Conservation (phyloP, 53 echinoderm and acorn worm genomes). For the Stichopus horrens region DNA sequence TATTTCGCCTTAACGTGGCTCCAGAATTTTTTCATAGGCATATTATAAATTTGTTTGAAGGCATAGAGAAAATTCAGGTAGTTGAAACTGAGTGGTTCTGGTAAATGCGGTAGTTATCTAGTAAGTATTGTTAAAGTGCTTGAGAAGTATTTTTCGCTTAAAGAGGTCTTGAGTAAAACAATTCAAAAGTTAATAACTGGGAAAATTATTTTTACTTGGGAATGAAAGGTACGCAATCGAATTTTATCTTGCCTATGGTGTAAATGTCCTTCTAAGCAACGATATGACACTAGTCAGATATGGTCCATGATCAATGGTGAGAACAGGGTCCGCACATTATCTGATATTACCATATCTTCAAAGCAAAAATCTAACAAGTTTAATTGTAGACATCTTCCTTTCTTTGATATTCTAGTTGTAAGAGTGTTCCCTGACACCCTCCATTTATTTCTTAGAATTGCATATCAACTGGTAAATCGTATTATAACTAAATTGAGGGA, state of each 20-base stretch:
- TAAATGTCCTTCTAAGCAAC: constrained; percentile 15
- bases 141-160: neutral
- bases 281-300: neutral
- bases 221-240: neutral
- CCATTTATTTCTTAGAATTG: neutral
- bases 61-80: neutral
- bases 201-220: neutral
- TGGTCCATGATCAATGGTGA: neutral
- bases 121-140: neutral
- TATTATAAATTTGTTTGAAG: too few species aligned
- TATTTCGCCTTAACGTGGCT: too few species aligned
- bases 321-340: neutral
- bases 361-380: neutral
- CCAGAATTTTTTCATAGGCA: too few species aligned
- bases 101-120: neutral
- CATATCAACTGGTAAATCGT: neutral
- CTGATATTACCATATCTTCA: neutral
- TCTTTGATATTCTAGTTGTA: neutral
- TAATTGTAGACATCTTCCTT: neutral
- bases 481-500: neutral
- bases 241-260: constrained; percentile 21
- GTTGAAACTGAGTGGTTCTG: neutral
- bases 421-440: constrained; percentile 7
- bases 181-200: neutral
- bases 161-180: neutral